phyloP scores from a whole-genome alignment of 2,888 invertebrate species.

The Drosophila subsilvestris region DNA sequence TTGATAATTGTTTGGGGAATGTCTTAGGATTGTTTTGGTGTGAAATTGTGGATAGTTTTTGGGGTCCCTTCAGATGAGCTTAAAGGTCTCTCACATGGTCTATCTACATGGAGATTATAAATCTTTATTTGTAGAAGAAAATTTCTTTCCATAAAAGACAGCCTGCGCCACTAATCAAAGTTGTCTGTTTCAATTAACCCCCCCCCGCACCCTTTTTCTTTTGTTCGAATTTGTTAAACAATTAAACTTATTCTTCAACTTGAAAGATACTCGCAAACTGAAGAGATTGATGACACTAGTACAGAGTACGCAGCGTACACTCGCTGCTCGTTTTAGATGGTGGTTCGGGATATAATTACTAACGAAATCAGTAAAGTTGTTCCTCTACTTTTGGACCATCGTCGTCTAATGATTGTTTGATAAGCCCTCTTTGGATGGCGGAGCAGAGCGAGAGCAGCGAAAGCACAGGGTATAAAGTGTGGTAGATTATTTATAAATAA shows the following conservation, averaged over 20 bases:
- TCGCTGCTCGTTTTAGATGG: neutral
- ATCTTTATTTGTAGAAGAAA: neutral
- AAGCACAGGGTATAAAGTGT: slow-evolving; percentile 4
- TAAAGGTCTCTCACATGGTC: neutral
- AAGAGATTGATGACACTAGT: slow-evolving; percentile 18
- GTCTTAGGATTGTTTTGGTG: neutral
- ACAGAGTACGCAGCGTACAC: neutral
- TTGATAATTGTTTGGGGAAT: neutral
- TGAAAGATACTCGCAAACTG: slow-evolving; percentile 27
- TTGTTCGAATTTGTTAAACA: slow-evolving; percentile 14
- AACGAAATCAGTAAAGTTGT: slow-evolving; percentile 48
- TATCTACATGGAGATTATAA: neutral
- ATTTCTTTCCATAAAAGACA: too few species aligned
- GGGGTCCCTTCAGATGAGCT: too few species aligned
- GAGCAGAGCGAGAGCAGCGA: slow-evolving; percentile 9
- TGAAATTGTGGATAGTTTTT: neutral
- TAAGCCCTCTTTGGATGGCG: slow-evolving; percentile 48
- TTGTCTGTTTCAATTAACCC: neutral
- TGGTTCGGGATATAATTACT: slow-evolving; percentile 26
- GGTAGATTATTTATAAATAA: slow-evolving; percentile 42
- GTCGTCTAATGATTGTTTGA: slow-evolving; percentile 73
- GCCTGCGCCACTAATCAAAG: neutral
- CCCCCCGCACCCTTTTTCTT: too few species aligned
- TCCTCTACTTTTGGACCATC: slow-evolving; percentile 44
- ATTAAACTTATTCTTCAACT: slow-evolving; percentile 33